phyloP scores from a whole-genome alignment of 2,113 vertebrate genomes.

The Triplophysa rosa region DNA sequence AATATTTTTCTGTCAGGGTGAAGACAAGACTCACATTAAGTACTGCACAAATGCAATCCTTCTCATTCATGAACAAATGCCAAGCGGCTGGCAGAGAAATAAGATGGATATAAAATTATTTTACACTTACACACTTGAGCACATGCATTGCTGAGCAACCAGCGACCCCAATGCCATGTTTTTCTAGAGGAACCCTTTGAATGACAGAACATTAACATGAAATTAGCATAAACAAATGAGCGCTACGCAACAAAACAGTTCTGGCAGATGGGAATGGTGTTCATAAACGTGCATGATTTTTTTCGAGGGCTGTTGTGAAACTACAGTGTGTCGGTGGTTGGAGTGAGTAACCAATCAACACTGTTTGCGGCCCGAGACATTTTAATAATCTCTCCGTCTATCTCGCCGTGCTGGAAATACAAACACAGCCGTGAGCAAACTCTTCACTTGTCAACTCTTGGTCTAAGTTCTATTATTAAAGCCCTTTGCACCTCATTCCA shows the following conservation, averaged over 20 bases:
- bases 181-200: not conserved
- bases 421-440: conserved; percentile 21
- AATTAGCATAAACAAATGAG: conserved; percentile 38
- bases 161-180: not conserved
- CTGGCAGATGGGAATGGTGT: conserved; percentile 1
- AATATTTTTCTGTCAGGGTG: not conserved
- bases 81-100: not conserved
- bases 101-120: not conserved
- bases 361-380: not conserved
- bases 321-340: not conserved
- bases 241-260: not conserved
- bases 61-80: not conserved
- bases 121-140: not conserved
- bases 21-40: not conserved
- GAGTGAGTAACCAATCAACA: not conserved
- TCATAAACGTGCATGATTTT: not conserved
- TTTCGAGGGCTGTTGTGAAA: not conserved
- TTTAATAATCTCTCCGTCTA: conserved; percentile 16
- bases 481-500: not conserved
- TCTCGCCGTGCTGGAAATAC: not conserved
- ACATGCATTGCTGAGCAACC: not conserved
- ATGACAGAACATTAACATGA: conserved; percentile 31
- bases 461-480: conserved; percentile 5
- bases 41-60: not conserved
- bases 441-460: conserved; percentile 19